Conservation (phyloP, 2,113 vertebrate genomes). For the Osmerus eperlanus region DNA sequence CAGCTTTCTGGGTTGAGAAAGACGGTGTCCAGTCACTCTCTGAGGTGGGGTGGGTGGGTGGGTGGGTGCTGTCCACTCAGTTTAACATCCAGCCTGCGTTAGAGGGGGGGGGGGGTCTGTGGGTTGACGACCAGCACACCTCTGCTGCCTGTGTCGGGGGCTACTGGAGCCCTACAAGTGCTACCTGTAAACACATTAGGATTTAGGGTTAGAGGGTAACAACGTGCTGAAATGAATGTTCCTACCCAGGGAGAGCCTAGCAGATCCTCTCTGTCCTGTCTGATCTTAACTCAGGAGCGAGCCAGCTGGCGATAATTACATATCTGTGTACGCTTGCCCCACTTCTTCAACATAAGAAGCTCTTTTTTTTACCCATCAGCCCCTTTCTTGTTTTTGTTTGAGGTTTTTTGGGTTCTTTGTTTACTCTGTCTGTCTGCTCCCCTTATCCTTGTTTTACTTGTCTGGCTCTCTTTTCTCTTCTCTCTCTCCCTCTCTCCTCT, state of each 20-base stretch:
- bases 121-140: background rate
- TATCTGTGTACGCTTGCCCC: background rate
- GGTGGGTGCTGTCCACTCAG: background rate
- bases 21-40: conserved; percentile 36
- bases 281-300: background rate
- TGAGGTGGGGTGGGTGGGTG: background rate
- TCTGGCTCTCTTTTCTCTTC: background rate
- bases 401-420: background rate
- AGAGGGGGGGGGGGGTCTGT: conserved; percentile 23
- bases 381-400: background rate
- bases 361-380: background rate
- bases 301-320: background rate
- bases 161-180: conserved; percentile 24
- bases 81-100: background rate
- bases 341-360: background rate
- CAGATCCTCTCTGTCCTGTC: background rate
- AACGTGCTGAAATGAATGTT: background rate
- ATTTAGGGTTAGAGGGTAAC: background rate
- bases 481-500: background rate
- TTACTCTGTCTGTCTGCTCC: background rate
- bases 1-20: conserved; percentile 35
- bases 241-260: background rate
- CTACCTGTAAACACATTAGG: conserved; percentile 7
- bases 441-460: background rate
- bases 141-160: conserved; percentile 35